Percentiles rank a stretch among this genome's conserved stretches.
Evolutionary conservation across 2,888 invertebrate species (phyloP).

Genomic region (Minunthozetes semirufus): DNA sequence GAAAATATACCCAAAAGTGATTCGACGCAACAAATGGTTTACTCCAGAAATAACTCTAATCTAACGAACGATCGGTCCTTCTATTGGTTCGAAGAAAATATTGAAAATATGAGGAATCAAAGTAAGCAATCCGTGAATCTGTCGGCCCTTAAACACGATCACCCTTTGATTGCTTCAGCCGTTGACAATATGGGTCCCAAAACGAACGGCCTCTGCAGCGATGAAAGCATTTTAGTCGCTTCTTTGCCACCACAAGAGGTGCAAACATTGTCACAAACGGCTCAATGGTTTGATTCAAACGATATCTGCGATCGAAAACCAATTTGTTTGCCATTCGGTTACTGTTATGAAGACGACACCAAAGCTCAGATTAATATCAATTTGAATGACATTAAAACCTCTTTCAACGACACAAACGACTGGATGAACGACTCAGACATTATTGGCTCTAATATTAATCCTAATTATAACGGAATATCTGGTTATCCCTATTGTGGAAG

Average conservation of each 20-base stretch:
- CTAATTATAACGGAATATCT: slow-evolving; percentile 26
- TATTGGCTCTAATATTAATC: neutral
- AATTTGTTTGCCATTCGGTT: slow-evolving; percentile 15
- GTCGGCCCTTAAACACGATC: slow-evolving; percentile 27
- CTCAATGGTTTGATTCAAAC: neutral
- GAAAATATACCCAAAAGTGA: neutral
- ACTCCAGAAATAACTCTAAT: neutral
- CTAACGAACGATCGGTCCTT: slow-evolving; percentile 8
- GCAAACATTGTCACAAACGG: neutral
- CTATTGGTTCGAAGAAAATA: slow-evolving; percentile 9
- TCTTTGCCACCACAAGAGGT: slow-evolving; percentile 6
- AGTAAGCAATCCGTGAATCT: slow-evolving; percentile 19
- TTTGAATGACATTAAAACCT: neutral
- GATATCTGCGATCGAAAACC: slow-evolving; percentile 7
- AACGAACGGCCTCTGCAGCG: neutral
- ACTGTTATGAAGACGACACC: slow-evolving; percentile 26
- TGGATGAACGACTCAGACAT: neutral
- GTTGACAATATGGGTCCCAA: slow-evolving; percentile 2
- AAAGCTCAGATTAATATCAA: neutral
- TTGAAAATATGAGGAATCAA: slow-evolving; percentile 9
- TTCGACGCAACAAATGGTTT: slow-evolving; percentile 3
- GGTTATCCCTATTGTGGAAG: slow-evolving; percentile 8
- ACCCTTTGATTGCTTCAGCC: slow-evolving; percentile 16
- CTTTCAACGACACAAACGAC: neutral
- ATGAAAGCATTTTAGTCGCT: slow-evolving; percentile 22